Evolutionary conservation across 53 echinoderm and acorn worm species (phyloP), one percentile per base, ranked within the genome.

Genomic region (Pentamera pediparva): DNA sequence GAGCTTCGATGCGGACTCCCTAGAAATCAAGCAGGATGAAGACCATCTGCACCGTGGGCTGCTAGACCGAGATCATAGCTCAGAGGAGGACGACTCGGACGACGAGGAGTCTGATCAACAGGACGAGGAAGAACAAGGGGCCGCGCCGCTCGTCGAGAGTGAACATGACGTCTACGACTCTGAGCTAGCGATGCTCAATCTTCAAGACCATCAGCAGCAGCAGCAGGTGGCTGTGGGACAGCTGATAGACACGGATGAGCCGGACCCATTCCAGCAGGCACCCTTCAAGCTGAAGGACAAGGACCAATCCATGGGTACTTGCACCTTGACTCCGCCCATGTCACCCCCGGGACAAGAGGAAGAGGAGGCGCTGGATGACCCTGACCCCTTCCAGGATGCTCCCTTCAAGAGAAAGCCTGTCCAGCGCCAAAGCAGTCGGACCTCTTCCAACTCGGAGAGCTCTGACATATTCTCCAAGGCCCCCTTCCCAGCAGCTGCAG

Each of bases 381-480:
- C 85, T 1, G 89, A 89, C 55, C 79, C 85, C 62, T 96, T 91
- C 39, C 71, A 79, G 2, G 83, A 87, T 27, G 91, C 86, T 13
- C 96, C 96, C 1, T 92, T 92, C 37, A 86, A 86, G 35, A 76
- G 73, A 30, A 78, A 78, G 7, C 76, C 48, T 29, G 73, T 90
- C 26, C 83, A 92, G 56, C 88, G 91, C 30, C 84, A 94, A 69
- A 80, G 79, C 37, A 94, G 94, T 60, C 84, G 85, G 53, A 84
- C 92, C 1, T 92, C 92, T 0, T 90, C 92, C 36, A 83, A 86
- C 31, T 92, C 92, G 3, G 75, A 92, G 27, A 86, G 83, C 41
- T 98, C 98, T 1, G 98, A 98, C 54, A 86, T 98, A 47, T 98
- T 98, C 58, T 67, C 89, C 31, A 91, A 98, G 55, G 98, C 98